These are phyloP conservation scores for Drosophila atripex DNA, from an alignment of 2,888 invertebrate species.

Conservation along the genomic window DNA sequence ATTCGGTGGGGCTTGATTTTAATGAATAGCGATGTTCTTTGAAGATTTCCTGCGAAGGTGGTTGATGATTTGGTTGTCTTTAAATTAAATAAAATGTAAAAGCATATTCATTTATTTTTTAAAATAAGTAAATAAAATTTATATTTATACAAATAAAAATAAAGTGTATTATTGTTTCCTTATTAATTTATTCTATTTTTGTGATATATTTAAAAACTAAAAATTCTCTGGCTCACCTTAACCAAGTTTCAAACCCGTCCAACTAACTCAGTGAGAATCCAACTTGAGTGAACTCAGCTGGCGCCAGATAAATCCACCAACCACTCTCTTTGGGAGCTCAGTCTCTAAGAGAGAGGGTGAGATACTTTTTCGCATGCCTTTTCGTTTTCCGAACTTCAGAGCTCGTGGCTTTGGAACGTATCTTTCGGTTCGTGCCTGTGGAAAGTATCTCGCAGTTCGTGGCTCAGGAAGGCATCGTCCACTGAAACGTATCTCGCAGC, in stretches of 20 bases:
- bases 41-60: neutral
- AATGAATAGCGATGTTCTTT: neutral
- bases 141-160: too few relatives aligned
- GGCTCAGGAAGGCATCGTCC: neutral
- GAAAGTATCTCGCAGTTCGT: neutral
- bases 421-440: conserved; percentile 1
- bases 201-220: neutral
- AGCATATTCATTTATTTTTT: neutral
- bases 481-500: neutral
- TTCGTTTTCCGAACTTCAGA: neutral
- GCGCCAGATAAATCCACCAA: neutral
- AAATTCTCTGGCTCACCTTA: conserved; percentile 23
- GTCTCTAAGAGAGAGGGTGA: neutral
- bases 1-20: neutral
- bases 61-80: neutral
- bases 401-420: neutral
- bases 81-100: neutral
- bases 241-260: conserved; percentile 51
- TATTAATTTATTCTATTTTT: neutral
- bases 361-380: neutral
- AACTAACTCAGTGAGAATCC: conserved; percentile 71
- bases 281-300: conserved; percentile 50
- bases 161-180: neutral
- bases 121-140: neutral
- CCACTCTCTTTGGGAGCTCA: neutral